phyloP scores from a whole-genome alignment of 2,888 invertebrate species.

The Thera britannica region DNA sequence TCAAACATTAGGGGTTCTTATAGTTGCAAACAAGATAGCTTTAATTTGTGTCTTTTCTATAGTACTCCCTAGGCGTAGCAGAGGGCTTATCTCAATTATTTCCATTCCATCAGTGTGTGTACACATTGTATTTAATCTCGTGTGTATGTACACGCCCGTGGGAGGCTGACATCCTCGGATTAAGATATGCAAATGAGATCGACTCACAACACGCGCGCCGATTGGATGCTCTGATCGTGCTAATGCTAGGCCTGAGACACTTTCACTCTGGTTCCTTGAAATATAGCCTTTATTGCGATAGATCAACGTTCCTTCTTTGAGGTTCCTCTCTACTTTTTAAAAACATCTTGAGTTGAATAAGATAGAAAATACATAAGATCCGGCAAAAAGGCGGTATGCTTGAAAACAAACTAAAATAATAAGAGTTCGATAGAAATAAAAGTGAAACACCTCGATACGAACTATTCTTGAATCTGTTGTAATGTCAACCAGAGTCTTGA shows the following conservation, averaged over 20 bases:
- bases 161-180: slow-evolving; percentile 51
- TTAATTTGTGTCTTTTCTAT: slow-evolving; percentile 3
- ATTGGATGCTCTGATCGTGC: slow-evolving; percentile 35
- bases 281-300: neutral
- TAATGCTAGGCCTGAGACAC: slow-evolving; percentile 17
- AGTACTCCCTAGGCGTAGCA: slow-evolving; percentile 1
- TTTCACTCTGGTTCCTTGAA: neutral
- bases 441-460: slow-evolving; percentile 10
- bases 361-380: no score
- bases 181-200: slow-evolving; percentile 63
- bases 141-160: slow-evolving; percentile 39
- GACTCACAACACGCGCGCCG: slow-evolving; percentile 40
- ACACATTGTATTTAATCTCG: slow-evolving; percentile 33
- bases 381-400: no score
- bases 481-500: slow-evolving; percentile 31
- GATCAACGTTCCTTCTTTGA: neutral
- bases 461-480: slow-evolving; percentile 11
- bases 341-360: no score
- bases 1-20: neutral
- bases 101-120: slow-evolving; percentile 31
- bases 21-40: neutral
- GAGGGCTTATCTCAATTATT: slow-evolving; percentile 27
- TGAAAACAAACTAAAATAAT: no score
- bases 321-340: neutral
- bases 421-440: neutral